Percentiles rank a stretch among this genome's conserved stretches.
Conservation (phyloP, 2,888 invertebrate genomes). For the Melipona bicolor region DNA sequence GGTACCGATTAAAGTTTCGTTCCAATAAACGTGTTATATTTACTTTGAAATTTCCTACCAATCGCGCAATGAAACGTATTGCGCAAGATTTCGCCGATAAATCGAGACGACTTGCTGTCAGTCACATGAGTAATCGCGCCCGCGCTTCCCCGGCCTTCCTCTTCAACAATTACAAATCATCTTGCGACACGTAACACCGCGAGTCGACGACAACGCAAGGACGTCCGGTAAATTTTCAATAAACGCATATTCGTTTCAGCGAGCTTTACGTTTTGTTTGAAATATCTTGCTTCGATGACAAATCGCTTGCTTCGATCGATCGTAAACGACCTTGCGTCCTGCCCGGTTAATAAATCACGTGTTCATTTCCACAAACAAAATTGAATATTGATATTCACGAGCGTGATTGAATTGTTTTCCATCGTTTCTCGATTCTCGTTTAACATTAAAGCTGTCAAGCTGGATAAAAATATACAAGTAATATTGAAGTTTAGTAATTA, state of each 20-base stretch:
- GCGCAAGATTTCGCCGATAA: conserved; percentile 15
- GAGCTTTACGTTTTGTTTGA: neutral
- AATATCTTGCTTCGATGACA: neutral
- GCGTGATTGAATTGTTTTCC: neutral
- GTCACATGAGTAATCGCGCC: conserved; percentile 11
- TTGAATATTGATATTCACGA: neutral
- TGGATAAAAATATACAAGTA: too few relatives aligned
- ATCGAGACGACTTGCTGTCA: conserved; percentile 26
- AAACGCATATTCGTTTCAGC: conserved; percentile 5
- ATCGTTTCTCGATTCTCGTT: neutral
- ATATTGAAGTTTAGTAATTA: too few relatives aligned
- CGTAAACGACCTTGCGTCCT: neutral
- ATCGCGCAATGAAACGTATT: neutral
- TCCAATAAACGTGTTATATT: neutral
- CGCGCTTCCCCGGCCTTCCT: conserved; percentile 20
- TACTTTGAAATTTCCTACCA: neutral
- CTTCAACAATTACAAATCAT: conserved; percentile 24
- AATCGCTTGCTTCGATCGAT: neutral
- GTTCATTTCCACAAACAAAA: neutral
- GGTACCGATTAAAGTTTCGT: too few relatives aligned
- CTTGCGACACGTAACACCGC: neutral
- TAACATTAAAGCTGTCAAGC: too few relatives aligned
- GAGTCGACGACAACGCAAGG: conserved; percentile 32
- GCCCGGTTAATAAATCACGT: neutral
- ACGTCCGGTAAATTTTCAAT: conserved; percentile 40